Base-by-base conservation (phyloP, 2,797 vertebrate genomes). In the Dipus sagitta region DNA sequence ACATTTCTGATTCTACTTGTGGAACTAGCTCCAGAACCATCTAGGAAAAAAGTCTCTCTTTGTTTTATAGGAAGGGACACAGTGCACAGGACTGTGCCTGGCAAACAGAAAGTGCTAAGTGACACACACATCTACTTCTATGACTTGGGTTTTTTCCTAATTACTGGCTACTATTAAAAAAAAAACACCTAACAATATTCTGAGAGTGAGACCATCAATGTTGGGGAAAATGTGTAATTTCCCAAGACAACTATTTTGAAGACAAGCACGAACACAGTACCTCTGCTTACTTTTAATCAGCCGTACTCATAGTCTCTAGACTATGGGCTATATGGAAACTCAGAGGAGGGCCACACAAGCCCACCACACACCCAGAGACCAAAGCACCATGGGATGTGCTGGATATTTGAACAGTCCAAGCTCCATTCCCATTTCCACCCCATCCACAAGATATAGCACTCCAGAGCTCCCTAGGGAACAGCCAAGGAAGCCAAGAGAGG, bases 221-320 rank as follows among this genome's bases (percentile, higher is more conserved):
- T 42, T 62, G 58, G 34, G 47, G 65, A 91, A 68, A 84, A 78
- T 32, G 81, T 67, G 74, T 86, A 13, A 80, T 86, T 67, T 84
- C 80, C 82, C 82, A 65, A 87, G 52, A 93, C 70, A 32, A 94
- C 54, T 38, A 54, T 47, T 87, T 32, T 77, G 79, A 92, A 84
- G 82, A 77, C 86, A 76, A 68, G 64, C 65, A 47, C 90, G 30
- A 76, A 87, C 68, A 72, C 86, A 78, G 70, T 28, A 58, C 20
- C 32, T 92, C 28, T 92, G 80, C 76, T 92, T 90, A 81, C 89
- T 93, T 65, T 76, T 62, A 77, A 58, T 47, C 24, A 20, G 60
- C 87, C 85, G 74, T 3, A 42, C 83, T 71, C 86, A 60, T 71
- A 17, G 54, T 58, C 54, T 58, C 54, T 58, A 17, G 54, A 58